These are phyloP conservation scores for Avahi laniger DNA, from an alignment of 2,797 vertebrate species.

Conservation along the genomic window DNA sequence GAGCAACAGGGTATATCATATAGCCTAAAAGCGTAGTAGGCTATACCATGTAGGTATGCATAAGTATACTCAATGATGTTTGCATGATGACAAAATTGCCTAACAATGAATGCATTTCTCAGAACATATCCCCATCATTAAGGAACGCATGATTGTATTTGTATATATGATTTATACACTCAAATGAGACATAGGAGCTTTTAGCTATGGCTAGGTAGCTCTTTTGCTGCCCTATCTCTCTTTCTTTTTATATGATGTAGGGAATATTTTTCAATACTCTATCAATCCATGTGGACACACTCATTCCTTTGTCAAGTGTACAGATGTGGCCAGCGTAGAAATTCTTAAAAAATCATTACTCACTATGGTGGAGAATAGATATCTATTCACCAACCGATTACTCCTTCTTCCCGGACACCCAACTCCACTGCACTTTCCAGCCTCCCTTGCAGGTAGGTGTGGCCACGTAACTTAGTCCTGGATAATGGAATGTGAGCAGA, in stretches of 20 bases:
- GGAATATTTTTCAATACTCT: not conserved
- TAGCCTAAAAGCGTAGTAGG: not conserved
- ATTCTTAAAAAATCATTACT: not conserved
- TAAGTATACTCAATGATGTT: not conserved
- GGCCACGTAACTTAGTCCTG: not conserved
- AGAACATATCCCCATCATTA: not conserved
- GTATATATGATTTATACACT: conserved; percentile 19
- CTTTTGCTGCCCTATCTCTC: not conserved
- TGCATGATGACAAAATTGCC: not conserved
- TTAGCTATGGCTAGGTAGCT: not conserved
- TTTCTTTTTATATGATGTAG: not conserved
- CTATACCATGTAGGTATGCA: not conserved
- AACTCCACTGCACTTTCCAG: not conserved
- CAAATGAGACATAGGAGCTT: not conserved
- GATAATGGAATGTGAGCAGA: not conserved
- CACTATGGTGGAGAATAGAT: not conserved
- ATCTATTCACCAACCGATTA: not conserved
- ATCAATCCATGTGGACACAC: not conserved
- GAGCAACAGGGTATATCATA: not conserved
- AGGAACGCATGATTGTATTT: not conserved
- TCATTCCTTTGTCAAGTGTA: not conserved
- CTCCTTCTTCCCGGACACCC: not conserved
- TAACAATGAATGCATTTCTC: not conserved
- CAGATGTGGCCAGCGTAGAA: not conserved
- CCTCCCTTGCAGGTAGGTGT: not conserved